These are phyloP conservation scores for Melanostigma gelatinosum DNA, from an alignment of 2,113 vertebrate species.

Conservation along the genomic window DNA sequence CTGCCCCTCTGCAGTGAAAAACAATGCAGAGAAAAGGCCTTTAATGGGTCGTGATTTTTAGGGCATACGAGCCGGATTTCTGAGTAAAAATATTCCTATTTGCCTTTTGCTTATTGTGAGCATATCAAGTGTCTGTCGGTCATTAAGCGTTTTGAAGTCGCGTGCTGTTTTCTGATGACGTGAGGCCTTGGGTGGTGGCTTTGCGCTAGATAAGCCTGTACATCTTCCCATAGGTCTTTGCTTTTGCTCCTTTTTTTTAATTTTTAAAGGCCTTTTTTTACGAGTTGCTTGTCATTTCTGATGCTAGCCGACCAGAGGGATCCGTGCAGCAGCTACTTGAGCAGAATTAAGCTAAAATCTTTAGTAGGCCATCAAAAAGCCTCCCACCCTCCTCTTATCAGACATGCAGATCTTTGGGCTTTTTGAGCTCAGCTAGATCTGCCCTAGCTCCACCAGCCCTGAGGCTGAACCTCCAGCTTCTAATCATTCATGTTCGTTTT, in stretches of 20 bases:
- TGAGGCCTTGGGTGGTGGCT: conserved; percentile 69
- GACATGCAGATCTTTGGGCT: conserved; percentile 46
- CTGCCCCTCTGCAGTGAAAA: conserved; percentile 48
- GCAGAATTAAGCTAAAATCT: conserved; percentile 50
- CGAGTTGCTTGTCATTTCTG: conserved; percentile 51
- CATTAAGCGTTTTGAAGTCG: conserved; percentile 54
- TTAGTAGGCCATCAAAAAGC: conserved; percentile 55
- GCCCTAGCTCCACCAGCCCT: conserved; percentile 22
- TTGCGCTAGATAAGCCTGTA: conserved; percentile 66
- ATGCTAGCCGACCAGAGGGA: conserved; percentile 29
- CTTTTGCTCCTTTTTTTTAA: conserved; percentile 43
- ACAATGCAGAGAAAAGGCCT: conserved; percentile 19
- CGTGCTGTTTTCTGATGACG: conserved; percentile 58
- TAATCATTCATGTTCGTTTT: conserved; percentile 18
- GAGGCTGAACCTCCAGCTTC: conserved; percentile 8
- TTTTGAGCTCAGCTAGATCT: conserved; percentile 31
- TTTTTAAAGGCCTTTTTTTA: neutral
- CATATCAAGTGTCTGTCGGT: conserved; percentile 57
- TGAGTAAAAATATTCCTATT: neutral
- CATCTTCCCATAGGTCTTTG: conserved; percentile 66
- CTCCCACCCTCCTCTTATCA: conserved; percentile 56
- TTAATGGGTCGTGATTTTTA: neutral
- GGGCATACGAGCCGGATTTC: neutral
- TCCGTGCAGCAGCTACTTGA: conserved; percentile 32
- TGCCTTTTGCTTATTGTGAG: conserved; percentile 24